Conservation (phyloP, 2,888 invertebrate genomes). For the Tinea pellionella region DNA sequence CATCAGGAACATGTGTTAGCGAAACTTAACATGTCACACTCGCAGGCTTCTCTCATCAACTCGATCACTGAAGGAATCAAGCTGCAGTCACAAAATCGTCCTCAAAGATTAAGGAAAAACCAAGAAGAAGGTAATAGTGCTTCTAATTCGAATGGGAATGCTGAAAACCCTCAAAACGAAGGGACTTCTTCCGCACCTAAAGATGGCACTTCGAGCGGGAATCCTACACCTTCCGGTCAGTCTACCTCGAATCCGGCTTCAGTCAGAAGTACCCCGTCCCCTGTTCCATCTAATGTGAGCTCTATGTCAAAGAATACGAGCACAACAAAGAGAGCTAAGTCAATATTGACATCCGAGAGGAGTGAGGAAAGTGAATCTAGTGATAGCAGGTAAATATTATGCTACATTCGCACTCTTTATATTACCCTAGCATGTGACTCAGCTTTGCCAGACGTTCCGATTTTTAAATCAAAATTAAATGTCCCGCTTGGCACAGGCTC, state of each 20-base stretch:
- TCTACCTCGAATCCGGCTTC: constrained; percentile 74
- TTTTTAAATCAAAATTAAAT: too few species aligned
- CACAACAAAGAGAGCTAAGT: constrained; percentile 76
- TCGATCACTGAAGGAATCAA: constrained; percentile 96
- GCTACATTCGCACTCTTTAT: too few species aligned
- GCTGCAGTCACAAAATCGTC: constrained; percentile 87
- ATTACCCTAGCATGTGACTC: too few species aligned
- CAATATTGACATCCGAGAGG: constrained; percentile 70
- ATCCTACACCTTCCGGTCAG: constrained; percentile 43
- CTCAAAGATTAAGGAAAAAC: constrained; percentile 80
- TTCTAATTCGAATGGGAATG: constrained; percentile 45
- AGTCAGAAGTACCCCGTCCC: constrained; percentile 78
- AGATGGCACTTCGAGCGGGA: constrained; percentile 32
- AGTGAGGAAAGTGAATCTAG: constrained; percentile 77
- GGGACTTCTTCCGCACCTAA: constrained; percentile 36
- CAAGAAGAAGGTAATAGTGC: constrained; percentile 65
- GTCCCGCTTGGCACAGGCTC: too few species aligned
- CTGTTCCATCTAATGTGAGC: constrained; percentile 78
- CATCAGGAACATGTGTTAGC: constrained; percentile 90
- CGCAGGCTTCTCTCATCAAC: constrained; percentile 90
- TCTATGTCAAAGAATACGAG: constrained; percentile 72
- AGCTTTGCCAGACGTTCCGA: too few species aligned
- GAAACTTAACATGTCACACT: constrained; percentile 93
- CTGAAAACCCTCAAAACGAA: constrained; percentile 54
- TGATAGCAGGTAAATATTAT: constrained; percentile 70